Evolutionary conservation across 2,113 vertebrate genomes (phyloP), one percentile per base, ranked within the genome.

Genomic region (Phyllopteryx taeniolatus): DNA sequence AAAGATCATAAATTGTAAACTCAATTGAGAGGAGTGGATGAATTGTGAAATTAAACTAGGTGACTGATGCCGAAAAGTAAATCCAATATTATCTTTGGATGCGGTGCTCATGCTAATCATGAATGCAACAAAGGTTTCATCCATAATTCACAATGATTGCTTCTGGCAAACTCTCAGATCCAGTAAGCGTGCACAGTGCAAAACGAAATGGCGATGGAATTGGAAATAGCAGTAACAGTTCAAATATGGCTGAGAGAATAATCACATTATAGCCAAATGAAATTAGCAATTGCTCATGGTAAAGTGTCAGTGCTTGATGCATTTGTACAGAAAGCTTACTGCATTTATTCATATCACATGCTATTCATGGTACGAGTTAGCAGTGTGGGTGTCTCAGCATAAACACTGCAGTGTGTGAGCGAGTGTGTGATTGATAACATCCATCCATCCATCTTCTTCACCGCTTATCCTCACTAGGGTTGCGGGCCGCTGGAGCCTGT

Each of bases 81-180:
- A 91, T 86, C 88, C 87, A 91, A 90, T 61, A 89, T 90, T 89
- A 85, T 89, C 88, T 89, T 71, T 84, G 82, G 73, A 82, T 83
- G 75, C 77, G 82, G 81, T 62, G 72, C 83, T 90, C 83, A 90
- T 85, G 69, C 84, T 88, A 88, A 89, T 88, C 87, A 87, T 85
- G 83, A 84, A 86, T 79, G 84, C 84, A 87, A 91, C 86, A 91
- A 84, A 85, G 85, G 80, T 72, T 76, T 83, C 87, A 92, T 92
- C 72, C 82, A 91, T 92, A 85, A 91, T 92, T 92, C 89, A 92
- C 81, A 74, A 86, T 83, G 76, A 83, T 81, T 70, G 88, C 91
- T 90, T 77, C 79, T 87, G 88, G 89, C 89, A 87, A 85, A 91
- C 82, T 80, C 88, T 89, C 79, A 85, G 79, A 90, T 89, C 79